Evolutionary conservation across 2,113 vertebrate genomes (phyloP).

Genomic region (Pollimyrus isidori): DNA sequence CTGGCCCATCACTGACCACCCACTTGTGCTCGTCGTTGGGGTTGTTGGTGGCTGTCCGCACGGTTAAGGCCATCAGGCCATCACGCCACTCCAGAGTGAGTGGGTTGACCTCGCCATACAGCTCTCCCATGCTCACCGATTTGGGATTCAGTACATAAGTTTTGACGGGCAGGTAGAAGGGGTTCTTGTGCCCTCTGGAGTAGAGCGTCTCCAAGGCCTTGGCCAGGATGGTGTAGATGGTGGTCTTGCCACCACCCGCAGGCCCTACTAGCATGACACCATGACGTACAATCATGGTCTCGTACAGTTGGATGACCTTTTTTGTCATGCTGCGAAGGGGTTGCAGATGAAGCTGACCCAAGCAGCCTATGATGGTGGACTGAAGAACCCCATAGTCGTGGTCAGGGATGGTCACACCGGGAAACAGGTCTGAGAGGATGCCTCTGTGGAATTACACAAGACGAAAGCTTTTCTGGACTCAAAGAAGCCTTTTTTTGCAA

Average conservation of each 20-base stretch:
- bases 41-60: conserved; percentile 67
- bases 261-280: conserved; percentile 83
- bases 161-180: conserved; percentile 70
- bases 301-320: conserved; percentile 80
- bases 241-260: conserved; percentile 77
- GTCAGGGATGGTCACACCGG: conserved; percentile 73
- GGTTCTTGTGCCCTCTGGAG: conserved; percentile 45
- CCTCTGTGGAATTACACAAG: conserved; percentile 51
- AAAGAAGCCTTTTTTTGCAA: background rate
- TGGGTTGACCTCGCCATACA: conserved; percentile 76
- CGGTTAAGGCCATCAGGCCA: conserved; percentile 78
- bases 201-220: conserved; percentile 63
- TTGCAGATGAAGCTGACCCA: conserved; percentile 62
- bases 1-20: conserved; percentile 78
- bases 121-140: conserved; percentile 80
- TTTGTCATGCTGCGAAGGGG: conserved; percentile 62
- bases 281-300: conserved; percentile 81
- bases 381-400: conserved; percentile 76
- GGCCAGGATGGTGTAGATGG: conserved; percentile 67
- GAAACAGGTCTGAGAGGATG: conserved; percentile 81
- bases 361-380: conserved; percentile 64
- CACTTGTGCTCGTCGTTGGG: conserved; percentile 71
- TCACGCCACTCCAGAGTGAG: conserved; percentile 79
- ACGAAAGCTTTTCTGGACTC: background rate
- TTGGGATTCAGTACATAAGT: conserved; percentile 77